These are phyloP conservation scores for Athalia circularis DNA, from an alignment of 2,888 invertebrate species.

Conservation along the genomic window DNA sequence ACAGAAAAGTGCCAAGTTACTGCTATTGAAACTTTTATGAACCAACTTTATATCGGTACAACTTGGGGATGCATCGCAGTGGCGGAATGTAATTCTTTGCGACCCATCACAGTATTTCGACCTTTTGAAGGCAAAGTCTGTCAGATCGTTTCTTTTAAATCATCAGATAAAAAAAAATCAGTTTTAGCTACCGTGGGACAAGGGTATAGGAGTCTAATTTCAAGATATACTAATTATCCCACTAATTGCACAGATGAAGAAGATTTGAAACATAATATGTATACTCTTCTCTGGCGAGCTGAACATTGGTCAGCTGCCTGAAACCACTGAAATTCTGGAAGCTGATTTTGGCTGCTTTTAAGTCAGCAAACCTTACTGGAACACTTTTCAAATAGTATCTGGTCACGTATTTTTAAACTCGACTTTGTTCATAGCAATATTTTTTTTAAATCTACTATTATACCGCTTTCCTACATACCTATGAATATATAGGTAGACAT, in stretches of 20 bases:
- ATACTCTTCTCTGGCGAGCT: constrained; percentile 84
- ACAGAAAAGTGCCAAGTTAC: constrained; percentile 85
- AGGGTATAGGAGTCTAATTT: constrained; percentile 87
- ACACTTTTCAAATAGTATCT: constrained; percentile 13
- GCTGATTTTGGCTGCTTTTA: constrained; percentile 26
- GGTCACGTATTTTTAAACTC: constrained; percentile 27
- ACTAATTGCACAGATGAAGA: constrained; percentile 71
- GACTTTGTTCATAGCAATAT: too few relatives aligned
- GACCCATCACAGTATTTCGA: constrained; percentile 94
- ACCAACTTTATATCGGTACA: constrained; percentile 92
- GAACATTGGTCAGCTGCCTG: constrained; percentile 80
- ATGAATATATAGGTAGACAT: not conserved
- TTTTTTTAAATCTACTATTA: not conserved
- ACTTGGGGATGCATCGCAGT: constrained; percentile 96
- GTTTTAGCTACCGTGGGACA: constrained; percentile 87
- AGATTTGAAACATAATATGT: constrained; percentile 75
- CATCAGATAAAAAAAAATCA: constrained; percentile 72
- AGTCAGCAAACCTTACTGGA: not conserved
- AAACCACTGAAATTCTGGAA: constrained; percentile 43
- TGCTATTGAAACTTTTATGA: constrained; percentile 68
- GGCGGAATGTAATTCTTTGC: constrained; percentile 86
- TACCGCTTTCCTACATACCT: not conserved
- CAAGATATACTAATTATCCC: constrained; percentile 78
- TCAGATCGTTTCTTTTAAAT: constrained; percentile 70
- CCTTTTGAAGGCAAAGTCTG: constrained; percentile 91